These are phyloP conservation scores for Lepidurus packardi DNA, from an alignment of 1,140 invertebrate species.

Conservation along the genomic window DNA sequence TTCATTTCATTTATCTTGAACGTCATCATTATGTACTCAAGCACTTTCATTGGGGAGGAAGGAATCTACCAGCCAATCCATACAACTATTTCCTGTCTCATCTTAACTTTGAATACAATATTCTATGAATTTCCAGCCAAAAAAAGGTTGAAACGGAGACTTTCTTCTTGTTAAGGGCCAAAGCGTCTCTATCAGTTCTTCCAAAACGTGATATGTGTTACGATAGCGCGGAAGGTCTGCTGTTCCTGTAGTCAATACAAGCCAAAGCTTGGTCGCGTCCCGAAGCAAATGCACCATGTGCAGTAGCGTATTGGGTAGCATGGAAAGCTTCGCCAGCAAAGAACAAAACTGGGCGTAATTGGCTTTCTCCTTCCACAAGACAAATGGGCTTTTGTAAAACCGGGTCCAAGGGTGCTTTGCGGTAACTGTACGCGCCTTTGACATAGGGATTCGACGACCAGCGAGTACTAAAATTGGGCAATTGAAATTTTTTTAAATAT, in stretches of 20 bases:
- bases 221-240: no score
- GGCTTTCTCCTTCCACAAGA: conserved; percentile 7
- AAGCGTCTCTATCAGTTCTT: no score
- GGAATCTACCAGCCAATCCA: no score
- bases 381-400: conserved; percentile 32
- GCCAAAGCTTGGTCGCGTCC: conserved; percentile 47
- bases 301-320: conserved; percentile 62
- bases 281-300: conserved; percentile 57
- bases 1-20: no score
- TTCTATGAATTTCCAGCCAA: no score
- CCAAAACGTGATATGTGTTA: no score
- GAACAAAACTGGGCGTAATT: conserved; percentile 51
- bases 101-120: no score
- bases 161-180: no score
- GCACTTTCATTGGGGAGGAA: no score
- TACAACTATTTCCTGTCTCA: no score
- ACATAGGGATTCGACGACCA: conserved; percentile 59
- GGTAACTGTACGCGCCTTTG: conserved; percentile 56
- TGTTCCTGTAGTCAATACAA: neutral
- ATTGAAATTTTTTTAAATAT: neutral
- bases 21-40: no score
- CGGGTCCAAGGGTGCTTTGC: conserved; percentile 17
- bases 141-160: no score
- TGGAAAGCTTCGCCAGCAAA: conserved; percentile 70
- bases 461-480: conserved; percentile 48